Conservation (phyloP, 2,888 invertebrate species). For the Drosophila putrida region DNA sequence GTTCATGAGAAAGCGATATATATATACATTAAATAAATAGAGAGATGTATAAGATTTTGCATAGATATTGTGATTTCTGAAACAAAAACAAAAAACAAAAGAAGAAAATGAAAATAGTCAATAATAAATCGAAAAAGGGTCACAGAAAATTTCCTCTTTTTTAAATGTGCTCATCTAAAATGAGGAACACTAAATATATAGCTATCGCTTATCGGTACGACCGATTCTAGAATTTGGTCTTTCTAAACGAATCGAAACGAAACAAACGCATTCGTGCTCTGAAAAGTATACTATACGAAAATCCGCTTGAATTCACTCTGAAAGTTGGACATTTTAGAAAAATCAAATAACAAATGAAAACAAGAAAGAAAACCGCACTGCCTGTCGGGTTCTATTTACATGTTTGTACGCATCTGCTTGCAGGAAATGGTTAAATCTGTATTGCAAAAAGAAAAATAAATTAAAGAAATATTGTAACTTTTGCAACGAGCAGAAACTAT, state of each 20-base stretch:
- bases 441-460: background rate
- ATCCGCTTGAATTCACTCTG: background rate
- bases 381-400: slow-evolving; percentile 39
- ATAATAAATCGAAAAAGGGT: slow-evolving; percentile 31
- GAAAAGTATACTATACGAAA: background rate
- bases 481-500: slow-evolving; percentile 9
- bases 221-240: slow-evolving; percentile 15
- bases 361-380: slow-evolving; percentile 41
- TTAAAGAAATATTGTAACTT: background rate
- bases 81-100: slow-evolving; percentile 41
- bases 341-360: background rate
- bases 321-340: background rate
- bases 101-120: slow-evolving; percentile 34
- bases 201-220: slow-evolving; percentile 34
- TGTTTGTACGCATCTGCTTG: slow-evolving; percentile 29
- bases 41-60: slow-evolving; percentile 63
- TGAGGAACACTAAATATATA: slow-evolving; percentile 35
- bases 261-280: background rate
- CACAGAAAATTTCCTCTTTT: slow-evolving; percentile 29
- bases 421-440: slow-evolving; percentile 20
- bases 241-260: background rate
- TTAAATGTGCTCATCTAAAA: slow-evolving; percentile 21
- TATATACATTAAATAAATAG: slow-evolving; percentile 32
- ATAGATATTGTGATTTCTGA: slow-evolving; percentile 70
- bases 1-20: slow-evolving; percentile 49